A percentile compares a stretch with the other conserved stretches of the same genome.
Conservation (phyloP, 2,113 vertebrate genomes). For the Haplotaxodon microlepis region DNA sequence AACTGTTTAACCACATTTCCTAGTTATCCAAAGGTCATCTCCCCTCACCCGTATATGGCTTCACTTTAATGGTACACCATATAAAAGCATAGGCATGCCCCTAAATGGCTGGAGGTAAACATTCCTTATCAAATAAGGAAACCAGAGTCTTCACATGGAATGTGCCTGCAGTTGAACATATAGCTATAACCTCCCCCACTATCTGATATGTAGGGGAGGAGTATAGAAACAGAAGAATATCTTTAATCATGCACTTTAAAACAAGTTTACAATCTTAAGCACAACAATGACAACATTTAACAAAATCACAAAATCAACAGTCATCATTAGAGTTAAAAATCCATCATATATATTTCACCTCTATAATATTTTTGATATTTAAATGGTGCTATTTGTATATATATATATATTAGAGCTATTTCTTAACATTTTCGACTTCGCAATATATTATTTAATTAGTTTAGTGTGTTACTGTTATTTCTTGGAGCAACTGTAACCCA, state of each 20-base stretch:
- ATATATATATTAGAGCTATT: background rate
- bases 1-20: background rate
- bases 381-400: background rate
- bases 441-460: background rate
- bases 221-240: background rate
- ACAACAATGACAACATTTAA: accelerated
- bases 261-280: background rate
- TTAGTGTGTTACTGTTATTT: background rate
- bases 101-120: background rate
- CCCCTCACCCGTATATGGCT: background rate
- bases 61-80: background rate
- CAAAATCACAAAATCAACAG: background rate
- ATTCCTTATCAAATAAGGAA: background rate
- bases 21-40: background rate
- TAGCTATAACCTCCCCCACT: background rate
- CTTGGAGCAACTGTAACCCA: background rate
- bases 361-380: background rate
- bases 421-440: background rate
- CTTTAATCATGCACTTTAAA: background rate
- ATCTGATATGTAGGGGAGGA: background rate
- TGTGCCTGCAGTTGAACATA: background rate
- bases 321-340: background rate
- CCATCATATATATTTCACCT: background rate
- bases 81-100: background rate
- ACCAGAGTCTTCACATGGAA: background rate